A percentile compares a stretch with the other conserved stretches of the same genome.
Conservation (phyloP, 2,113 vertebrate species). For the Octodon degus region DNA sequence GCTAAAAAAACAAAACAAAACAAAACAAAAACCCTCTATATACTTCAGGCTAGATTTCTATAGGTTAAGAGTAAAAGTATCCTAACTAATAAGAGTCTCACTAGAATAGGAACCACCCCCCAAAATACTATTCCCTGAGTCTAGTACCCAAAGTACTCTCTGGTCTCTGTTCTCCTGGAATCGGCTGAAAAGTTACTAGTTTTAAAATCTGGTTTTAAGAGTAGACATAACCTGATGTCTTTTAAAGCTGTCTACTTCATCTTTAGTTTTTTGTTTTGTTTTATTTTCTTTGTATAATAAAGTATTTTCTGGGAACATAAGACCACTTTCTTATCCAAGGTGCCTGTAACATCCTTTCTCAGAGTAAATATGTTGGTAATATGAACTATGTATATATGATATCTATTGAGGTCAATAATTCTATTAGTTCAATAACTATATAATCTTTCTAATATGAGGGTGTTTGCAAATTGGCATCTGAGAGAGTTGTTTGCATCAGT, state of each 20-base stretch:
- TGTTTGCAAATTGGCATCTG: background rate
- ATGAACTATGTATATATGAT: background rate
- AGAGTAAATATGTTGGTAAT: slow-evolving; percentile 7
- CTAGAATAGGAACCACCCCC: background rate
- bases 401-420: background rate
- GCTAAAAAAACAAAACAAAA: background rate
- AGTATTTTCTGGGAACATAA: background rate
- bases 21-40: background rate
- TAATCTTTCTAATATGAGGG: slow-evolving; percentile 27
- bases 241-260: background rate
- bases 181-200: background rate
- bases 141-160: background rate
- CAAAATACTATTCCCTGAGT: background rate
- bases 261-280: slow-evolving; percentile 1
- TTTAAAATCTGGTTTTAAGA: slow-evolving; percentile 25
- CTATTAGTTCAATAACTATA: background rate
- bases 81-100: background rate
- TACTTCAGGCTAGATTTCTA: slow-evolving; percentile 39
- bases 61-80: slow-evolving; percentile 54
- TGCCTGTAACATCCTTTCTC: slow-evolving; percentile 2
- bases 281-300: slow-evolving; percentile 8
- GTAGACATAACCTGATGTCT: background rate
- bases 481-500: slow-evolving; percentile 27
- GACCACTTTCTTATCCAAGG: background rate
- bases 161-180: background rate